Conservation (phyloP, 2,888 invertebrate genomes). For the Prosapia bicincta region DNA sequence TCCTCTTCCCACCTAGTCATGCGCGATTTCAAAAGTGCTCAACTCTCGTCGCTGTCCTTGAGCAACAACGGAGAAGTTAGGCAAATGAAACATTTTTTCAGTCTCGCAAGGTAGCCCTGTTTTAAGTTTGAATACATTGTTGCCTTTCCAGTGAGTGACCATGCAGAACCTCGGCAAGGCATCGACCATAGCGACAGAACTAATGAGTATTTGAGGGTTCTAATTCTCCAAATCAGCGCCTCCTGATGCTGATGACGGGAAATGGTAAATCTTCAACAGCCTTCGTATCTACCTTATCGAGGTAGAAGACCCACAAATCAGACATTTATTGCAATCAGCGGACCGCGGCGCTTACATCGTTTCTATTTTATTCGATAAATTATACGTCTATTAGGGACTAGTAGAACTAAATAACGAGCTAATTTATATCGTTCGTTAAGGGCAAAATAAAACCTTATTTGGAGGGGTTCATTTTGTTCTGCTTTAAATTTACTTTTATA, state of each 20-base stretch:
- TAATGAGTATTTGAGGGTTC: slow-evolving; percentile 17
- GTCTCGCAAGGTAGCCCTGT: not conserved
- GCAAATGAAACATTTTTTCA: not conserved
- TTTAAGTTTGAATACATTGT: not conserved
- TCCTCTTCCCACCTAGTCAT: not conserved
- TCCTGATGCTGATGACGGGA: not conserved
- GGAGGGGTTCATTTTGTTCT: too few relatives aligned
- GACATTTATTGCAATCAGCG: not conserved
- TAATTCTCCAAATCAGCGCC: slow-evolving; percentile 17
- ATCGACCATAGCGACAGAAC: slow-evolving; percentile 5
- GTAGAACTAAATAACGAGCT: too few relatives aligned
- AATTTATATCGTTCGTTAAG: too few relatives aligned
- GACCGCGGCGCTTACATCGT: too few relatives aligned
- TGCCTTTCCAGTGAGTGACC: not conserved
- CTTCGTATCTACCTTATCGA: not conserved
- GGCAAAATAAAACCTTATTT: too few relatives aligned
- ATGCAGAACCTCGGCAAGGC: not conserved
- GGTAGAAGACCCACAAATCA: not conserved
- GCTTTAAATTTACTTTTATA: too few relatives aligned
- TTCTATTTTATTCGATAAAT: too few relatives aligned
- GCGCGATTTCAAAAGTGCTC: not conserved
- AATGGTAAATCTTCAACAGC: not conserved
- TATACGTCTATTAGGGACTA: too few relatives aligned
- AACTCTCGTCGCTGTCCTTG: not conserved
- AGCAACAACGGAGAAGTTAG: not conserved